Percentiles rank a stretch among this genome's conserved stretches.
phyloP scores from a whole-genome alignment of 2,888 invertebrate genomes.

The Pseudolycoriella hygida region DNA sequence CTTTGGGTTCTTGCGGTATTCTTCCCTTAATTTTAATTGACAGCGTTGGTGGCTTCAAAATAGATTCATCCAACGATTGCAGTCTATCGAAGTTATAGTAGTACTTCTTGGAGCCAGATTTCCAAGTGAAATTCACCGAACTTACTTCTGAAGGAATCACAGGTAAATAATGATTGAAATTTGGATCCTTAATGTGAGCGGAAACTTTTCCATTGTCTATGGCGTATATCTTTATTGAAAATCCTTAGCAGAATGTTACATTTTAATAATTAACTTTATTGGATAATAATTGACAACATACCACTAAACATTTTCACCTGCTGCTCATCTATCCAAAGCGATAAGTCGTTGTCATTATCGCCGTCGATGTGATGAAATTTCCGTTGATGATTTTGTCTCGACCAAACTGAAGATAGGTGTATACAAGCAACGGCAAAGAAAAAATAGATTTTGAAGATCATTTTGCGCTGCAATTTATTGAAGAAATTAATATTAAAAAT shows the following conservation, averaged over 20 bases:
- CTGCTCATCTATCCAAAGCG: conserved; percentile 79
- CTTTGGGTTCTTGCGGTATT: conserved; percentile 73
- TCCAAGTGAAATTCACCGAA: conserved; percentile 83
- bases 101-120: conserved; percentile 54
- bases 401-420: not conserved
- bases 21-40: conserved; percentile 73
- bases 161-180: conserved; percentile 76
- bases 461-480: no score
- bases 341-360: conserved; percentile 35
- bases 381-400: conserved; percentile 3
- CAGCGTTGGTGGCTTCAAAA: conserved; percentile 70
- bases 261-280: conserved; percentile 2
- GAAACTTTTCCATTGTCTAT: conserved; percentile 75
- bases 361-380: not conserved
- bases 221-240: conserved; percentile 76
- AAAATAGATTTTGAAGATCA: no score
- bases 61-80: conserved; percentile 66
- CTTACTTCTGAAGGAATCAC: conserved; percentile 85
- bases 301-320: conserved; percentile 85
- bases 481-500: no score
- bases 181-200: conserved; percentile 73
- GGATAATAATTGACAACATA: conserved; percentile 26
- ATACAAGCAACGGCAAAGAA: not conserved
- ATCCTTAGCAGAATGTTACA: conserved; percentile 37
- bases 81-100: conserved; percentile 75